Base-by-base conservation (phyloP, 2,797 vertebrate genomes). In the Crenuchus spilurus region DNA sequence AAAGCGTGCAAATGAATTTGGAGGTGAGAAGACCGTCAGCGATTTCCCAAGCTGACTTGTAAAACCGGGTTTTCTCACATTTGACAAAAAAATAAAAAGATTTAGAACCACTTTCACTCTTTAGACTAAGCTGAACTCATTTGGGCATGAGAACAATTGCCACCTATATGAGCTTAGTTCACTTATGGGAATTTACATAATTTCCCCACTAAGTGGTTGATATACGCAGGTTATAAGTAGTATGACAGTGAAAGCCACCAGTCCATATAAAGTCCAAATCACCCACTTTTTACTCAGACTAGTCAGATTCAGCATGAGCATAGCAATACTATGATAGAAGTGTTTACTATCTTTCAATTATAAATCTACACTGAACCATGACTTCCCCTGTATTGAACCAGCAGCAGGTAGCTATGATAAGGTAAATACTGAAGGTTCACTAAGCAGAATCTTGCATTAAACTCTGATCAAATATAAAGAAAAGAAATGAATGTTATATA, bases 1-100 rank as follows among this genome's bases (percentile, higher is more conserved):
- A 49, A 30, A 49, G 41, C 44, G 26, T 48, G 31, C 51, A 49
- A 70, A 71, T 66, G 31, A 71, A 66, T 18, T 13, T 42, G 39
- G 66, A 70, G 51, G 74, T 65, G 61, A 76, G 51, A 71, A 64
- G 46, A 64, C 14, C 30, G 39, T 70, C 67, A 65, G 68, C 67
- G 31, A 51, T 70, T 62, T 75, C 33, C 48, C 24, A 3, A 60
- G 55, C 31, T 26, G 60, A 35, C 31, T 57, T 76, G 31, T 37
- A 70, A n/a, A 75, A 48, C 18, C 31, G 14, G 18, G 33, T 30
- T 65, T 65, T 65, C 28, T 48, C 42, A 65, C 62, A 48, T 48
- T 44, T 26, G 22, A n/a, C n/a, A n/a, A n/a, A n/a, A n/a, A n/a
- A n/a, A n/a, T n/a, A n/a, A n/a, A 28, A 16, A 62, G 8, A 64